Base-by-base conservation (phyloP, 2,888 invertebrate species). In the Pachydiplax longipennis region DNA sequence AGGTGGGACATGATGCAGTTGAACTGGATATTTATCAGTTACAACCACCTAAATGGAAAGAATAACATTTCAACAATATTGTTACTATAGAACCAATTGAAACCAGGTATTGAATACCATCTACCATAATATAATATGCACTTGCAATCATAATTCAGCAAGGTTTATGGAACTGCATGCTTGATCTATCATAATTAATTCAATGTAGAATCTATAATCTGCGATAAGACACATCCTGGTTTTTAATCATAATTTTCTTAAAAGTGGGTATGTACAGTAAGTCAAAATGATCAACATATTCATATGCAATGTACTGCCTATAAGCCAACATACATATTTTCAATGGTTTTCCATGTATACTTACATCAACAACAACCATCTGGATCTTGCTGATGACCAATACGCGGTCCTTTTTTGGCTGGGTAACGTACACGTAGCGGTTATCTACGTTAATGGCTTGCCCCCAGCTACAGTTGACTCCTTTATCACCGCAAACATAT, bases 21-120 rank as follows among this genome's bases (percentile, higher is more conserved):
- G 96, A 37, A 96, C 96, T 0, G 97, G 97, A 92, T 95, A 95
- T 93, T 96, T 96, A 93, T 97, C 97, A 1, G 97, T 97, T 65
- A 95, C 94, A 80, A 97, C 96, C 80, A 97, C 96, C 96, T 96
- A 93, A 31, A 91, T 91, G 90, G 91, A 31, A 81, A 65, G n/a
- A 90, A 53, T 44, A 3, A 73, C 40, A 18, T 25, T 44, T n/a
- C 25, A 48, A 31, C 37, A 53, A 81, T 15, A 22, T 18, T 18
- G 18, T 18, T 53, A 53, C 10, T 10, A 53, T 18, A 5, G 5
- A 22, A 10, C 3, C 31, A 31, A 10, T 31, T 73, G 31, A 31
- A 73, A 73, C 73, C 25, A 73, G 31, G 2, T 12, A 13, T 73
- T n/a, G n/a, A n/a, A n/a, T n/a, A n/a, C n/a, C n/a, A n/a, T n/a